Conservation (phyloP, 2,888 invertebrate genomes). For the Netelia inedita region DNA sequence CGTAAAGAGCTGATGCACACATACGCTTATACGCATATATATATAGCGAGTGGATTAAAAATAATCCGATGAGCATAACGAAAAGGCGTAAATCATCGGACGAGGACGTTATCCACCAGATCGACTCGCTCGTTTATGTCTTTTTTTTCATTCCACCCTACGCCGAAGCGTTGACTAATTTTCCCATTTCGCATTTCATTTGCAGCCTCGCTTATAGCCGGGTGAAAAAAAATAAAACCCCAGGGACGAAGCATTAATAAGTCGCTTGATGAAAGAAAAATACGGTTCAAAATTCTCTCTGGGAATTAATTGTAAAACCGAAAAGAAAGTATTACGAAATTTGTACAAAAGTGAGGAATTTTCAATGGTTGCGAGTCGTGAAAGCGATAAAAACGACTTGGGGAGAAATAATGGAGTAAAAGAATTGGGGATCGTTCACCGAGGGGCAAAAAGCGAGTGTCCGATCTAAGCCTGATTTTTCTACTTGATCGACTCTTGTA, state of each 20-base stretch:
- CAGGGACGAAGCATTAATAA: slow-evolving; percentile 8
- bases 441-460: slow-evolving; percentile 12
- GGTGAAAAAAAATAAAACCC: slow-evolving; percentile 11
- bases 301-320: not conserved
- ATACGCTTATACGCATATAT: not conserved
- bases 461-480: slow-evolving; percentile 63
- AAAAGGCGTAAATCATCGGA: slow-evolving; percentile 37
- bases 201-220: not conserved
- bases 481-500: slow-evolving; percentile 53
- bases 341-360: not conserved
- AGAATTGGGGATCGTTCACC: not conserved
- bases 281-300: not conserved
- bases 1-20: slow-evolving; percentile 1
- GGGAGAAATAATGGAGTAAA: not conserved
- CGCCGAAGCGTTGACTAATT: slow-evolving; percentile 39
- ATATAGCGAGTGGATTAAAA: slow-evolving; percentile 23
- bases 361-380: not conserved
- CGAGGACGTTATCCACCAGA: slow-evolving; percentile 52
- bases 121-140: slow-evolving; percentile 12
- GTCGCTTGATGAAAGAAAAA: not conserved
- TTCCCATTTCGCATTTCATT: slow-evolving; percentile 46
- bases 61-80: slow-evolving; percentile 26
- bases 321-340: not conserved
- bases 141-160: not conserved
- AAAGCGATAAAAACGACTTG: not conserved